Evolutionary conservation across 2,888 invertebrate species (phyloP).

Genomic region (Cylloceria caligata): DNA sequence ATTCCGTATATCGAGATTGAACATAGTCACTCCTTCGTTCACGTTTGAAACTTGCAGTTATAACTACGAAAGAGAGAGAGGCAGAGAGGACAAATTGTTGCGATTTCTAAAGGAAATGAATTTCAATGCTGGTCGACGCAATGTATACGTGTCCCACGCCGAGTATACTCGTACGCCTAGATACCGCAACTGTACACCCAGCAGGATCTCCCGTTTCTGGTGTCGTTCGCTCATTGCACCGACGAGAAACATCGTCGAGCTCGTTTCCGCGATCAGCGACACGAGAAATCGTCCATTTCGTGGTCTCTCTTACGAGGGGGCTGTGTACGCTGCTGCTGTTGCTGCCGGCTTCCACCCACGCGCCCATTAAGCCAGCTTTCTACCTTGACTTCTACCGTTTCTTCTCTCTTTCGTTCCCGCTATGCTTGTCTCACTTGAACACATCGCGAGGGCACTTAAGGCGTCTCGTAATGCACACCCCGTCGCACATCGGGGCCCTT

Average conservation of each 20-base stretch:
- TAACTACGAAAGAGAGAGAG: neutral
- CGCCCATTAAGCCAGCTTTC: conserved; percentile 75
- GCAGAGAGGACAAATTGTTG: conserved; percentile 41
- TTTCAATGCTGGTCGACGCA: conserved; percentile 18
- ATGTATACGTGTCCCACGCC: conserved; percentile 13
- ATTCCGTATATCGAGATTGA: conserved; percentile 18
- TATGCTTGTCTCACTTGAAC: conserved; percentile 11
- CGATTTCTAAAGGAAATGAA: conserved; percentile 55
- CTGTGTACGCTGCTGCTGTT: conserved; percentile 60
- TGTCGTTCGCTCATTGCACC: conserved; percentile 63
- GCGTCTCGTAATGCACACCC: conserved; percentile 75
- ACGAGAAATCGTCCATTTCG: conserved; percentile 66
- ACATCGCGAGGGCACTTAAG: conserved; percentile 69
- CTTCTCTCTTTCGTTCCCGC: conserved; percentile 59
- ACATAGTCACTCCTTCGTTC: neutral
- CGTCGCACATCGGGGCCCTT: conserved; percentile 73
- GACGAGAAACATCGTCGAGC: conserved; percentile 65
- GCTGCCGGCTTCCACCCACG: conserved; percentile 76
- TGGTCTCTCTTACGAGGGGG: conserved; percentile 46
- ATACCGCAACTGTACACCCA: conserved; percentile 22
- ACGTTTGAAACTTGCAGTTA: neutral
- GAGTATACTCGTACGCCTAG: neutral
- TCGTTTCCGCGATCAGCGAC: conserved; percentile 67
- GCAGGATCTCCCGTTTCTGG: conserved; percentile 47
- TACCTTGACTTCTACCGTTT: conserved; percentile 55